Percentiles rank a stretch among this genome's conserved stretches.
phyloP scores from a whole-genome alignment of 2,113 vertebrate genomes.

The Sapayoa aenigma region DNA sequence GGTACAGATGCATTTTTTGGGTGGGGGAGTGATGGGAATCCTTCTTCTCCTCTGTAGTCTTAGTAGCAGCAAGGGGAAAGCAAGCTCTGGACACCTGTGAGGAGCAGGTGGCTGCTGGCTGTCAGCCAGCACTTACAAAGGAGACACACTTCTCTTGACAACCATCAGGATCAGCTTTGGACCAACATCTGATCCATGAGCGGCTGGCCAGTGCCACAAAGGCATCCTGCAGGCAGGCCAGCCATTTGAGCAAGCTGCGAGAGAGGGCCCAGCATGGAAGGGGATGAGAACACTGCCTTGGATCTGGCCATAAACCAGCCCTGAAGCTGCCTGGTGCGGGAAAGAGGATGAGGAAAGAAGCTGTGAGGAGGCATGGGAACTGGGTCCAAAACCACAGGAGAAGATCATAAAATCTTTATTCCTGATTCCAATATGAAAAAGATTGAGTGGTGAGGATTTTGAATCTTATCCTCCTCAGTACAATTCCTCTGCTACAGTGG shows the following conservation, averaged over 20 bases:
- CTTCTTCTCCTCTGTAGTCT: neutral
- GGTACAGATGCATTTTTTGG: rapidly evolving
- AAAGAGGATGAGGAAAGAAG: neutral
- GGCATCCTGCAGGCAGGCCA: neutral
- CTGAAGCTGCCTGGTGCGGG: neutral
- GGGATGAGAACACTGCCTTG: neutral
- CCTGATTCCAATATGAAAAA: neutral
- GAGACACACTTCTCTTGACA: neutral
- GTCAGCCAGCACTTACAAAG: rapidly evolving
- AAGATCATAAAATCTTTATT: neutral
- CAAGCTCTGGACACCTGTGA: neutral
- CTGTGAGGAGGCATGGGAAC: neutral
- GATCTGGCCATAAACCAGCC: neutral
- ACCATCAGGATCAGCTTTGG: neutral
- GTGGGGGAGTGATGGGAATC: neutral
- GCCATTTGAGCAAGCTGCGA: rapidly evolving
- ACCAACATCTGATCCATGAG: neutral
- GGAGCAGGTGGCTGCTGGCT: neutral
- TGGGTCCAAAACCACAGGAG: neutral
- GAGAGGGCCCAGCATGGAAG: neutral
- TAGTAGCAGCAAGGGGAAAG: neutral
- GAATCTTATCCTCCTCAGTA: neutral
- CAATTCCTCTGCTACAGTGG: neutral
- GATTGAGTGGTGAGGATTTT: neutral
- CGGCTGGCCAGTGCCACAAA: neutral